Base-by-base conservation (phyloP, 2,888 invertebrate species). In the Beris chalybata region DNA sequence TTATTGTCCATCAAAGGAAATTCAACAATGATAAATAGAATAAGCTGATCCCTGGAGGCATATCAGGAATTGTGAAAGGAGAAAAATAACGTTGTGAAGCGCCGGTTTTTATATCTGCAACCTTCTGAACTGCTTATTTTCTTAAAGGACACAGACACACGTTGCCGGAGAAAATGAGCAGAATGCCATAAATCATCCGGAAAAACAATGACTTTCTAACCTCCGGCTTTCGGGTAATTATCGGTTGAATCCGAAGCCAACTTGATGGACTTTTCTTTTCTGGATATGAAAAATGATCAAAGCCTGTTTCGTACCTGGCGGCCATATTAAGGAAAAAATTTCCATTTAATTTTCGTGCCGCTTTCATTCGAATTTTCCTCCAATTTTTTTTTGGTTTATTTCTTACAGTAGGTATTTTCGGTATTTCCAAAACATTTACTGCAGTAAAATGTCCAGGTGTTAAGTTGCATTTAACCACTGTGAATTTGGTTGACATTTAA, bases 401-500 rank as follows among this genome's bases (percentile, higher is more conserved):
- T 22, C 3, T 22, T 22, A 22, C 22, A 22, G 22, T 22, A 1
- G 22, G 22, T 22, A 22, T 22, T 52, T 11, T 13, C 15, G 5
- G n/a, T 4, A 11, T 2, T n/a, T 15, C 12, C 38, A 57, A 48
- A 59, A 43, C 48, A 29, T 48, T 59, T 48, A 45, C 43, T 52
- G 38, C 52, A 61, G 32, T 52, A 52, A 13, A 59, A 47, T 59
- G 47, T 59, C 15, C 50, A 61, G 61, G 61, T 61, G 61, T 44
- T 61, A 61, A 52, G 22, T 61, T 61, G 61, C 61, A 61, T 52
- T 61, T 38, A 13, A 52, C 52, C 22, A 43, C 50, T 32, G 50
- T 38, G 38, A 31, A 52, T 38, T 61, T 61, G 38, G 52, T 43
- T 61, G 61, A 61, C 61, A 61, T 61, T 61, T 61, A 61, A 61